Base-by-base conservation (phyloP, 1,140 invertebrate species). In the Cyclargus thomasi region DNA sequence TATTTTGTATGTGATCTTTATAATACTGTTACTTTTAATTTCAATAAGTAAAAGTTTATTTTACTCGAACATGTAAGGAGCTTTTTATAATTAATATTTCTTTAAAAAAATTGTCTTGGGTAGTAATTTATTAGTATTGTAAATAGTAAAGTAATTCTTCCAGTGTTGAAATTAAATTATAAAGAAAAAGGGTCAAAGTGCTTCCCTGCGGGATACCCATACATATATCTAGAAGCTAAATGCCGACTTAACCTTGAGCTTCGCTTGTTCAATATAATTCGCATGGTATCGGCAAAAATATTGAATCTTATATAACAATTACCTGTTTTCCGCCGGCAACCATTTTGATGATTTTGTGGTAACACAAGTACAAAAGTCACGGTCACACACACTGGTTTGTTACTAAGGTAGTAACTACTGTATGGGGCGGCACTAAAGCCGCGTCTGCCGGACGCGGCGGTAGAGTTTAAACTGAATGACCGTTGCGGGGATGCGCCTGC, bases 241-340 rank as follows among this genome's bases (percentile, higher is more conserved):
- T 16, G 39, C 39, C 7, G 39, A 47, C 1, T 14, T 16, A 47
- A 47, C 39, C 39, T 47, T 47, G 39, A 47, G 39, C 39, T 0
- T 47, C 39, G 39, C 39, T 11, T 0, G 39, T 47, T 47, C 39
- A 47, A 47, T 16, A 47, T 14, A 47, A 47, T 47, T 47, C 39
- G 39, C 39, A 47, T 47, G 39, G 10, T 47, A 47, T 47, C 3
- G 39, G 39, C 39, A 47, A 14, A 29, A 47, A 47, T 47, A 47
- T 47, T 47, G 39, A 16, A 8, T 47, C 39, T 77, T 77, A 79
- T 67, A 70, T 79, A 76, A 79, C 55, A 62, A 47, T 69, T 82
- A 90, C 87, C 87, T 90, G 87, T 83, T 90, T 90, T 63, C 87
- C 87, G 74, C 87, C 87, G 76, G 85, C 87, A 66, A 90, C 87